These are phyloP conservation scores for Dasysyrphus albostriatus DNA, from an alignment of 2,888 invertebrate genomes.

Conservation along the genomic window DNA sequence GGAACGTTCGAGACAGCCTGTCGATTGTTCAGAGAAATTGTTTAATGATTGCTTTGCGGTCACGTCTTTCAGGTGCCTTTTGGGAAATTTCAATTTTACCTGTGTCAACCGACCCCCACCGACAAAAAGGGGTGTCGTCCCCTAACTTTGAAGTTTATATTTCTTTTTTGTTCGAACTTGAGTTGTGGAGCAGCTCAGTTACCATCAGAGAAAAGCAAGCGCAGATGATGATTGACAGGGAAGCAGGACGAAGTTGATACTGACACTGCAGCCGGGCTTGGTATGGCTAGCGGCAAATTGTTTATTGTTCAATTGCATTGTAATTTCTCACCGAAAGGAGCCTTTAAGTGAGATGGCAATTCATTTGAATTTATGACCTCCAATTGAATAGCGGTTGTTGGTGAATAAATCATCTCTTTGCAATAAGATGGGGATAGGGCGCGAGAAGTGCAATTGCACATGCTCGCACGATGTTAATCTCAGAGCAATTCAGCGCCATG, in stretches of 20 bases:
- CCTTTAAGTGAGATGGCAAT: constrained; percentile 34
- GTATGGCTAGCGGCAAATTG: constrained; percentile 44
- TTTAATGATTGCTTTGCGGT: constrained; percentile 71
- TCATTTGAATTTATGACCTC: constrained; percentile 47
- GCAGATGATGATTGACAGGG: constrained; percentile 56
- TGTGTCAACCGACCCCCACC: constrained; percentile 36
- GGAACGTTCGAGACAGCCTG: constrained; percentile 53
- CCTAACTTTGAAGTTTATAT: constrained; percentile 35
- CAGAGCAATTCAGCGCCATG: neutral
- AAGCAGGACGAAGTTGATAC: constrained; percentile 1
- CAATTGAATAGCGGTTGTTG: constrained; percentile 50
- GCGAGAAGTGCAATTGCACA: constrained; percentile 46
- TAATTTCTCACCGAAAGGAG: constrained; percentile 41
- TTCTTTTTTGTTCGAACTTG: neutral
- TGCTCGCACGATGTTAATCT: constrained; percentile 50
- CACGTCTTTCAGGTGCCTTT: constrained; percentile 74
- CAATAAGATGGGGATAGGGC: neutral
- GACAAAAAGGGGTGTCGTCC: constrained; percentile 37
- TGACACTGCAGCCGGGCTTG: constrained; percentile 34
- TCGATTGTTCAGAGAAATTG: constrained; percentile 67
- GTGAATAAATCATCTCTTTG: constrained; percentile 46
- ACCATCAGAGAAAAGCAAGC: neutral
- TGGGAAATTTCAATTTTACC: constrained; percentile 29
- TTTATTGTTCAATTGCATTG: constrained; percentile 63
- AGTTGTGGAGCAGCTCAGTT: constrained; percentile 2